phyloP scores from a whole-genome alignment of 1,140 invertebrate species.

The Diabrotica virgifera region DNA sequence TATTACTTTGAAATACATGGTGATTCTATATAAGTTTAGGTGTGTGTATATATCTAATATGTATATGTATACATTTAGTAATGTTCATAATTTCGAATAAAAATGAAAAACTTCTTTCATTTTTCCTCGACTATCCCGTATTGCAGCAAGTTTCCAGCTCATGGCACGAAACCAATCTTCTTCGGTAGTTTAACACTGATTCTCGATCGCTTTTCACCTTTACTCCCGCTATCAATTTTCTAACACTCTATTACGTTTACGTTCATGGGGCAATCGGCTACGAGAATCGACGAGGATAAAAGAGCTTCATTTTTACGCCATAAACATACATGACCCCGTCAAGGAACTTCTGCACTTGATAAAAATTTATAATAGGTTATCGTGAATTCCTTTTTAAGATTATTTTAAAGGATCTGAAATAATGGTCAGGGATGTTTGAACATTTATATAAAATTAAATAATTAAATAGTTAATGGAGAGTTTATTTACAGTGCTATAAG shows the following conservation, averaged over 20 bases:
- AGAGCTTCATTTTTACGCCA: constrained; percentile 42
- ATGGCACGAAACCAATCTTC: constrained; percentile 42
- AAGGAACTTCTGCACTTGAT: constrained; percentile 35
- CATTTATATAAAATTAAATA: too few species aligned
- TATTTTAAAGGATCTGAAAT: too few species aligned
- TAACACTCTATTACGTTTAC: constrained; percentile 43
- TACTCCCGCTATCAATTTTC: constrained; percentile 43
- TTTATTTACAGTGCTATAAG: too few species aligned
- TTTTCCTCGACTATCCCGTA: not conserved
- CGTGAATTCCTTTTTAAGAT: too few species aligned
- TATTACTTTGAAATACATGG: too few species aligned
- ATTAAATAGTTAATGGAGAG: too few species aligned
- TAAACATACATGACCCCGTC: constrained; percentile 33
- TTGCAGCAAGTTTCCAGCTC: constrained; percentile 21
- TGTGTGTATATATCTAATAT: too few species aligned
- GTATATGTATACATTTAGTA: too few species aligned
- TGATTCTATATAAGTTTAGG: too few species aligned
- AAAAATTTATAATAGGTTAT: constrained; percentile 28
- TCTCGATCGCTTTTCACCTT: constrained; percentile 45
- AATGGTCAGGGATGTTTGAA: too few species aligned
- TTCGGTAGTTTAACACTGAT: constrained; percentile 38
- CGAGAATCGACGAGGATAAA: constrained; percentile 36
- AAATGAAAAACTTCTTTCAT: not conserved
- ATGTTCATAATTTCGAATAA: too few species aligned
- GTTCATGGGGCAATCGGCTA: constrained; percentile 39